Conservation (phyloP, 2,888 invertebrate genomes). For the Adineta ricciae region DNA sequence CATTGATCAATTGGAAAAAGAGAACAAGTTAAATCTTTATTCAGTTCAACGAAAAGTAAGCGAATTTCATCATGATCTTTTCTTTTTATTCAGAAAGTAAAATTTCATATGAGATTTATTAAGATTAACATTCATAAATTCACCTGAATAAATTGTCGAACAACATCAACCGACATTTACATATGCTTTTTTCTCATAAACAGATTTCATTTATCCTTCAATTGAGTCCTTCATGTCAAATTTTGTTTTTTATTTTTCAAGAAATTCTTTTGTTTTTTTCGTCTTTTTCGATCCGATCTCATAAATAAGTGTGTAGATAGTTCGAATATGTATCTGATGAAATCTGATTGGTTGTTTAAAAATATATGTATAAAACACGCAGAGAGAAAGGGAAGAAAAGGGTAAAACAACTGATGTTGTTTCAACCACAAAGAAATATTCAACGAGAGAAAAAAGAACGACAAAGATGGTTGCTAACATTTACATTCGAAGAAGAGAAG, state of each 20-base stretch:
- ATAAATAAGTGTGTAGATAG: no score
- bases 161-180: not conserved
- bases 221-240: no score
- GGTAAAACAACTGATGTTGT: slow-evolving; percentile 9
- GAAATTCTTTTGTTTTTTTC: no score
- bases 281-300: no score
- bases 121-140: not conserved
- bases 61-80: not conserved
- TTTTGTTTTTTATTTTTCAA: no score
- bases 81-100: not conserved
- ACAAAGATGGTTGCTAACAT: not conserved
- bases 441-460: not conserved
- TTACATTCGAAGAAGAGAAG: not conserved
- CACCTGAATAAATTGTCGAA: not conserved
- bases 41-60: not conserved
- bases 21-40: not conserved
- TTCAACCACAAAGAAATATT: not conserved
- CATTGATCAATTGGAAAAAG: not conserved
- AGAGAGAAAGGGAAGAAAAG: not conserved
- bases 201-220: no score
- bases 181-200: not conserved
- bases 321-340: no score
- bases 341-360: not conserved
- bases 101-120: not conserved
- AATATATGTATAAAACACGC: not conserved